These are phyloP conservation scores for Echiichthys vipera DNA, from an alignment of 2,797 vertebrate species.

Conservation along the genomic window DNA sequence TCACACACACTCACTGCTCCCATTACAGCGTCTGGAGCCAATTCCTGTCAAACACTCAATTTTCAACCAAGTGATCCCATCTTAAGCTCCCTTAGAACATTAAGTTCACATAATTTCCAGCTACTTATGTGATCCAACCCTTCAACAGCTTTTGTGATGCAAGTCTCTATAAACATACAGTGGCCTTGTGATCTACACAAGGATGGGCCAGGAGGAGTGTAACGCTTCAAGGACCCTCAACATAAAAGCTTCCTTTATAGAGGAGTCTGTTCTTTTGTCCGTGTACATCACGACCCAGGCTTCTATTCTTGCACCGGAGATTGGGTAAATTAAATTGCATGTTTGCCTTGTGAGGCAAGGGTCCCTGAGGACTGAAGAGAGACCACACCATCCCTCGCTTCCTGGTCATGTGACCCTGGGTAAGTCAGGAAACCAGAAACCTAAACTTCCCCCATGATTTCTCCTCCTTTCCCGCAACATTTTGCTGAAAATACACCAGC, in stretches of 20 bases:
- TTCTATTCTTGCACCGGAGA: slow-evolving; percentile 74
- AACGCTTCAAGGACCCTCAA: slow-evolving; percentile 67
- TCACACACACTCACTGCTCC: slow-evolving; percentile 43
- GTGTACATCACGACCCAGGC: slow-evolving; percentile 63
- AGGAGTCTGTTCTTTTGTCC: slow-evolving; percentile 71
- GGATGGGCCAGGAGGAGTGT: slow-evolving; percentile 35
- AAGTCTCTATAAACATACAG: slow-evolving; percentile 32
- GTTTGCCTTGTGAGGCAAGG: slow-evolving; percentile 74
- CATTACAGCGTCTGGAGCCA: slow-evolving; percentile 48
- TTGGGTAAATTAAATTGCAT: slow-evolving; percentile 74
- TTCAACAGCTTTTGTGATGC: slow-evolving; percentile 27
- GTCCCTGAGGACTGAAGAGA: slow-evolving; percentile 67
- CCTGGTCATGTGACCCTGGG: slow-evolving; percentile 75
- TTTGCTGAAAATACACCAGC: slow-evolving; percentile 69
- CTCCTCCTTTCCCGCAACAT: slow-evolving; percentile 29
- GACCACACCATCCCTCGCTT: slow-evolving; percentile 71
- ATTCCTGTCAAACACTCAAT: slow-evolving; percentile 52
- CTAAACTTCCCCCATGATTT: slow-evolving; percentile 56
- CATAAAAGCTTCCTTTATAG: slow-evolving; percentile 72
- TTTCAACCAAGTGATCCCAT: slow-evolving; percentile 48
- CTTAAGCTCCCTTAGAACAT: slow-evolving; percentile 28
- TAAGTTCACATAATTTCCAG: slow-evolving; percentile 36
- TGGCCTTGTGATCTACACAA: slow-evolving; percentile 49
- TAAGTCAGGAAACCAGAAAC: slow-evolving; percentile 77
- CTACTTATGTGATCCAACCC: slow-evolving; percentile 31